phyloP scores from a whole-genome alignment of 2,113 vertebrate species.

The Oophaga pumilio region DNA sequence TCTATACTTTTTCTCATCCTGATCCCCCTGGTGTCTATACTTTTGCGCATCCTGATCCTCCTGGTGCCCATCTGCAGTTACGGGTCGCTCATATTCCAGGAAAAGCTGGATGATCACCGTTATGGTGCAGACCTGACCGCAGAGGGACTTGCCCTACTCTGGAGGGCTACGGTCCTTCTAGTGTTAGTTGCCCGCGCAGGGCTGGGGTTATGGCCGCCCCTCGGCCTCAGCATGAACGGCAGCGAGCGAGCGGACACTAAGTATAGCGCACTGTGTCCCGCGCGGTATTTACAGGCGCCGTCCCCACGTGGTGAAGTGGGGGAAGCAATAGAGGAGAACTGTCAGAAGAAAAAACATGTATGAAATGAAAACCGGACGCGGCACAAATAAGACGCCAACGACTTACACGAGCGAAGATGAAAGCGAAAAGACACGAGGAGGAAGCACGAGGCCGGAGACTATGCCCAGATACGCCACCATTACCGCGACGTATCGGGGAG shows the following conservation, averaged over 20 bases:
- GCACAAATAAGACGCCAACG: background rate
- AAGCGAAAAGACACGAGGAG: background rate
- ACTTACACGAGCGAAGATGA: slow-evolving; percentile 12
- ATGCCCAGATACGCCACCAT: too few relatives aligned
- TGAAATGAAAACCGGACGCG: background rate
- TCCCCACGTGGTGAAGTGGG: background rate
- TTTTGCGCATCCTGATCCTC: too few relatives aligned
- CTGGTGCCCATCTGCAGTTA: too few relatives aligned
- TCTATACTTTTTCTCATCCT: too few relatives aligned
- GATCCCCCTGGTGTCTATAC: too few relatives aligned
- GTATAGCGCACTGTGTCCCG: slow-evolving; percentile 9
- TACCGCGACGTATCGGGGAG: too few relatives aligned
- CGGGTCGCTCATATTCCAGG: too few relatives aligned
- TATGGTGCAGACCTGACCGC: too few relatives aligned
- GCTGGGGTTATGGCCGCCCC: background rate
- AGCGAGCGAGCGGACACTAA: slow-evolving; percentile 1
- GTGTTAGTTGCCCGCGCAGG: background rate
- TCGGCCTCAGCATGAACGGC: background rate
- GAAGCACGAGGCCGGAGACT: too few relatives aligned
- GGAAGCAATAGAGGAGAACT: slow-evolving; percentile 27
- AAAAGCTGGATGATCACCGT: too few relatives aligned
- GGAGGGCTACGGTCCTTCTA: background rate
- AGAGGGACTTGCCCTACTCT: too few relatives aligned
- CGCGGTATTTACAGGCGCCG: slow-evolving; percentile 31
- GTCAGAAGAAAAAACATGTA: slow-evolving; percentile 19